phyloP scores from a whole-genome alignment of 1,140 invertebrate genomes.

The Melipona quadrifasciata region DNA sequence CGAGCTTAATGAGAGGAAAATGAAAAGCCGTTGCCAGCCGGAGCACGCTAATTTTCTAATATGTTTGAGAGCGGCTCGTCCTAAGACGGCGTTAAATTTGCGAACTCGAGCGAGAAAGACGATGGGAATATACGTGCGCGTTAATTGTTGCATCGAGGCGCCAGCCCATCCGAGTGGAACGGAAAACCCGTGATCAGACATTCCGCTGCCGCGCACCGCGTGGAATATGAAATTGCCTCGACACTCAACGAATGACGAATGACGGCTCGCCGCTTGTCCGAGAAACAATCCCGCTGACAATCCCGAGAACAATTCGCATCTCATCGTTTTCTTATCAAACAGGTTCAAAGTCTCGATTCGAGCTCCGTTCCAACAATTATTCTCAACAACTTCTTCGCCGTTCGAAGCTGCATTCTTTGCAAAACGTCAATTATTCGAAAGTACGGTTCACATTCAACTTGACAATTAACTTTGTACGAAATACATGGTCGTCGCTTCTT shows the following conservation, averaged over 20 bases:
- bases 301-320: not conserved
- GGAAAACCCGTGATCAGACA: not conserved
- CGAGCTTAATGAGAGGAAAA: constrained; percentile 51
- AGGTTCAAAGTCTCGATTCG: not conserved
- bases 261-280: not conserved
- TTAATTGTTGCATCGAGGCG: not conserved
- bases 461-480: not conserved
- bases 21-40: constrained; percentile 11
- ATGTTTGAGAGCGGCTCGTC: constrained; percentile 11
- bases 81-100: not conserved
- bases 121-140: not conserved
- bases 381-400: no score
- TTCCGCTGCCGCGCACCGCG: not conserved
- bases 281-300: no score
- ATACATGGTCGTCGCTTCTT: not conserved
- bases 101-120: constrained; percentile 5
- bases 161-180: not conserved
- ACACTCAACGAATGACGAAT: not conserved
- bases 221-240: not conserved
- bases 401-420: no score
- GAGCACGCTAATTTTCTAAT: constrained; percentile 24
- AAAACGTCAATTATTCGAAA: not conserved
- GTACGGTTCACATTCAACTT: not conserved
- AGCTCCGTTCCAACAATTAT: no score
- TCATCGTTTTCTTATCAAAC: not conserved